phyloP scores from a whole-genome alignment of 2,113 vertebrate species.

The Chloroceryle aenea region DNA sequence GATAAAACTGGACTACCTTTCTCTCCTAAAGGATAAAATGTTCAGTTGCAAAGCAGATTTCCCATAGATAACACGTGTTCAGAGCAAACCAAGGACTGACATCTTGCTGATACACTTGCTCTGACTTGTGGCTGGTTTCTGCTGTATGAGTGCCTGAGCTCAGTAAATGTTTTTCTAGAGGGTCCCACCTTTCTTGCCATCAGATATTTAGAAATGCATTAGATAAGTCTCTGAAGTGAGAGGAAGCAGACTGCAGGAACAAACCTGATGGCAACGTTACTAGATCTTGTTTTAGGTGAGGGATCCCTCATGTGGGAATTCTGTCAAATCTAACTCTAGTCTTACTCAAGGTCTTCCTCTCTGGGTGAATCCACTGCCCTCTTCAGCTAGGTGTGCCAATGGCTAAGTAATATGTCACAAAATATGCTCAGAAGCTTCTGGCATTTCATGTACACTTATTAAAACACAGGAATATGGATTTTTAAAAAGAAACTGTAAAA shows the following conservation, averaged over 20 bases:
- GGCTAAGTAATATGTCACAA: neutral
- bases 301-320: neutral
- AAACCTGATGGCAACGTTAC: neutral
- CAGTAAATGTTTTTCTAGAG: neutral
- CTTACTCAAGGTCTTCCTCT: neutral
- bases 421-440: neutral
- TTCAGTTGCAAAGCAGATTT: neutral
- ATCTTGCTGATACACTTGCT: accelerated
- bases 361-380: neutral
- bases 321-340: neutral
- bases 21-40: neutral
- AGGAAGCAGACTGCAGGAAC: neutral
- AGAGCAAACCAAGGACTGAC: neutral
- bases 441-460: neutral
- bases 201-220: neutral
- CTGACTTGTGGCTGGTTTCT: neutral
- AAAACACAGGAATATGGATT: neutral
- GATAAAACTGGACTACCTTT: neutral
- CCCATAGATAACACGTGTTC: neutral
- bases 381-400: neutral
- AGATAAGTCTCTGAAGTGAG: neutral
- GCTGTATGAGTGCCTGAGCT: neutral
- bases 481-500: neutral
- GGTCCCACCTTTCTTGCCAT: neutral
- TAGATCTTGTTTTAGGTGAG: neutral